Base-by-base conservation (phyloP, 2,888 invertebrate species). In the Iphiclides podalirius region DNA sequence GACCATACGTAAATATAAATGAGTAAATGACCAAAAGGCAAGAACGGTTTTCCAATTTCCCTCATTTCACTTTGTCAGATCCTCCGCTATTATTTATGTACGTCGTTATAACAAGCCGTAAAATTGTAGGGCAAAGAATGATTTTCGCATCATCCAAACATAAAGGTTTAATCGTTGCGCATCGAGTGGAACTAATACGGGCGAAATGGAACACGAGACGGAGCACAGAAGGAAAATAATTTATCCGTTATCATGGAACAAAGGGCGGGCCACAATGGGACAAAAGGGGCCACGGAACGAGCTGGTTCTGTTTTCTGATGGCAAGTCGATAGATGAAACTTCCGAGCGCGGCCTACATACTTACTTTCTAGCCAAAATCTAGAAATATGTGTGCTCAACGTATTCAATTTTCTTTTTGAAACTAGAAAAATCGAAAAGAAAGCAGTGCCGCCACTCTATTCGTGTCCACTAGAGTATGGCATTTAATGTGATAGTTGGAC, bases 171-270 rank as follows among this genome's bases (percentile, higher is more conserved):
- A 88, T 87, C 86, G 87, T 86, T 86, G 81, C 82, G 79, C 85
- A 87, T 82, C 79, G 80, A 70, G 76, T 85, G 87, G 85, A 86
- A 88, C 87, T 87, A 88, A 88, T 83, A 80, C 81, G 87, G 73
- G 72, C 80, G 82, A 85, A 86, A 88, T 87, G 85, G 83, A 83
- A 85, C 79, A 78, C 77, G 84, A 85, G 79, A 75, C 78, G 75
- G 78, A 52, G 79, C 72, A 75, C 77, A 84, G 78, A 77, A 79
- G 82, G 82, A 82, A 85, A 84, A 86, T 86, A 84, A 87, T 87
- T 86, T 85, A 84, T 80, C 79, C 77, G 76, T 77, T 76, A 78
- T 75, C 74, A 69, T 76, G 79, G 85, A 87, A 87, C 87, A 87
- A 87, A 84, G 78, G 79, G 67, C 66, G 72, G 35, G 70, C 67